phyloP scores from a whole-genome alignment of 2,888 invertebrate species.

The Xestia c-nigrum region DNA sequence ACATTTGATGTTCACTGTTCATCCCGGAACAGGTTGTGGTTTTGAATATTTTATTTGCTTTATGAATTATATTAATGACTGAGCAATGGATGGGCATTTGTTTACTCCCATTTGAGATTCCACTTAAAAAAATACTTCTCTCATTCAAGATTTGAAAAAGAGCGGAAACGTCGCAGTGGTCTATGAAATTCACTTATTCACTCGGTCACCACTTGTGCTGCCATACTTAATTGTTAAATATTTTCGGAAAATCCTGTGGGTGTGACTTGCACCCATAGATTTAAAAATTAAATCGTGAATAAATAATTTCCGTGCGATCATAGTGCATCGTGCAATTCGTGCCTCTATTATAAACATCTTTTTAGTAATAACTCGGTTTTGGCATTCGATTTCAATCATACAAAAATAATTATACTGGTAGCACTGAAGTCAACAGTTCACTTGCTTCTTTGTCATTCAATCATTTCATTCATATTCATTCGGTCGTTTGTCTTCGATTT shows the following conservation, averaged over 20 bases:
- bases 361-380: not conserved
- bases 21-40: not conserved
- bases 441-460: slow-evolving; percentile 21
- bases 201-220: slow-evolving; percentile 7
- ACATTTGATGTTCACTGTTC: not conserved
- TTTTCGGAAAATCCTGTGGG: not conserved
- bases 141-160: slow-evolving; percentile 1
- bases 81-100: not conserved
- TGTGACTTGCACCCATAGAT: not conserved
- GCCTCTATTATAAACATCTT: not conserved
- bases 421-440: not conserved
- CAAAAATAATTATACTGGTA: not conserved
- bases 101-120: not conserved
- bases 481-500: slow-evolving; percentile 71
- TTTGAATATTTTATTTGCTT: not conserved
- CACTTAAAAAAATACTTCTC: not conserved
- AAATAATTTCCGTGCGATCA: not conserved
- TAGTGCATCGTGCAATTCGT: not conserved
- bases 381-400: not conserved
- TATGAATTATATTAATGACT: not conserved
- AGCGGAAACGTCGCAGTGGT: slow-evolving; percentile 5
- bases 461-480: slow-evolving; percentile 43
- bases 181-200: not conserved
- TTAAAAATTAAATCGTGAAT: not conserved
- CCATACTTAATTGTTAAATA: not conserved